Percentiles rank a stretch among this genome's conserved stretches.
Evolutionary conservation across 1,140 invertebrate species (phyloP).

Genomic region (Prorops nasuta): DNA sequence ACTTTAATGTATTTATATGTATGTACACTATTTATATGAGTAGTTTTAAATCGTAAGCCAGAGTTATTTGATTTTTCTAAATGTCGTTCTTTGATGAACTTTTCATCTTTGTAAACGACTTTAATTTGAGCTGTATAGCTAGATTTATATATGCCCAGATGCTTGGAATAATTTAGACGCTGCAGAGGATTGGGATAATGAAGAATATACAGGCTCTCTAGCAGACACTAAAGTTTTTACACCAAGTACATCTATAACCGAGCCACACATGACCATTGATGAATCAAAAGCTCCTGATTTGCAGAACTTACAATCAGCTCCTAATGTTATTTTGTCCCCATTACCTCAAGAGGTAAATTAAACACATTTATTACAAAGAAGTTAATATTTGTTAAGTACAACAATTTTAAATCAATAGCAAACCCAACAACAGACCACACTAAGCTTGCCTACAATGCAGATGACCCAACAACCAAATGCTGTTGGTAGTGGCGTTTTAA

Average conservation of each 20-base stretch:
- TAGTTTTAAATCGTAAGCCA: too few species aligned
- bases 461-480: constrained; percentile 47
- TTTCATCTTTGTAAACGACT: too few species aligned
- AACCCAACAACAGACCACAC: constrained; percentile 37
- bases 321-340: constrained; percentile 28
- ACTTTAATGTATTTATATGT: constrained; percentile 5
- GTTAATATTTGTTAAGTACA: not conserved
- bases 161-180: constrained; percentile 67
- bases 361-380: constrained; percentile 4
- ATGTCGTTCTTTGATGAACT: too few species aligned
- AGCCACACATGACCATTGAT: constrained; percentile 35
- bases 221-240: constrained; percentile 95
- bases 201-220: constrained; percentile 89
- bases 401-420: constrained; percentile 41
- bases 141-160: constrained; percentile 58
- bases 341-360: constrained; percentile 34
- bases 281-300: constrained; percentile 36
- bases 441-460: constrained; percentile 49
- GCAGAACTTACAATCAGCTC: constrained; percentile 31
- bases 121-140: not conserved
- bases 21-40: too few species aligned
- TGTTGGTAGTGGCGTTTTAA: constrained; percentile 53
- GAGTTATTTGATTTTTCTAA: too few species aligned
- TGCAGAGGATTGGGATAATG: constrained; percentile 90
- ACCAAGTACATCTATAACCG: constrained; percentile 60